Conservation (phyloP, 2,797 vertebrate species). For the Ceryle rudis region DNA sequence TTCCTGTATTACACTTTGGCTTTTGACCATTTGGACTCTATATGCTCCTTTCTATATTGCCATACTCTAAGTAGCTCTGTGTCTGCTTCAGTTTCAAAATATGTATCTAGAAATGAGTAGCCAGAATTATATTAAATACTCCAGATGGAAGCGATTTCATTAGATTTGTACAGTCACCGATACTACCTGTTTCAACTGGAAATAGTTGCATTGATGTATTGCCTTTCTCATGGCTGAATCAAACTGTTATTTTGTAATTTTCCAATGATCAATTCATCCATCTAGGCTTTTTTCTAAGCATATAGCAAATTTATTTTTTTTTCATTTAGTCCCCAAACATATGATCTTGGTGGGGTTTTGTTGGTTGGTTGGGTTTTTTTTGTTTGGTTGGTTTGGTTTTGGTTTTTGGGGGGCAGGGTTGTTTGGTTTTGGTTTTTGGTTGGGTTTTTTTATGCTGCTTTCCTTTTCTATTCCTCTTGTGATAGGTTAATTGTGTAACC, state of each 20-base stretch:
- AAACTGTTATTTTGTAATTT: background rate
- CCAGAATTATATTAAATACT: too few species aligned
- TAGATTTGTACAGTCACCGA: background rate
- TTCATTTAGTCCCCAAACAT: background rate
- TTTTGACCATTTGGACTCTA: background rate
- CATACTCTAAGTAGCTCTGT: background rate
- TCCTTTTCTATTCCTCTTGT: background rate
- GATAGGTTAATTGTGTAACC: background rate
- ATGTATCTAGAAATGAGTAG: background rate
- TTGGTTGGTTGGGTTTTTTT: background rate
- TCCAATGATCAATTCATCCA: background rate
- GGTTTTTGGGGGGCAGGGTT: background rate
- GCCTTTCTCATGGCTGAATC: background rate
- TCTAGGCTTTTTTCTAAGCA: background rate
- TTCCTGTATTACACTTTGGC: rapidly evolving
- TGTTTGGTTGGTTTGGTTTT: too few species aligned
- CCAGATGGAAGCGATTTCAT: background rate
- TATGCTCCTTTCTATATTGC: background rate
- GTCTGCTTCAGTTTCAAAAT: background rate
- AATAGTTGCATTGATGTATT: background rate
- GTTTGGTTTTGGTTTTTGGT: too few species aligned
- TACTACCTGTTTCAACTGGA: background rate
- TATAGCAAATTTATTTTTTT: background rate
- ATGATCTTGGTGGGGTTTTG: background rate
- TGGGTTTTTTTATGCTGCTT: background rate